Base-by-base conservation (phyloP, 30 jellyfish, hydroid and myxozoan genomes). In the Morbakka virulenta region DNA sequence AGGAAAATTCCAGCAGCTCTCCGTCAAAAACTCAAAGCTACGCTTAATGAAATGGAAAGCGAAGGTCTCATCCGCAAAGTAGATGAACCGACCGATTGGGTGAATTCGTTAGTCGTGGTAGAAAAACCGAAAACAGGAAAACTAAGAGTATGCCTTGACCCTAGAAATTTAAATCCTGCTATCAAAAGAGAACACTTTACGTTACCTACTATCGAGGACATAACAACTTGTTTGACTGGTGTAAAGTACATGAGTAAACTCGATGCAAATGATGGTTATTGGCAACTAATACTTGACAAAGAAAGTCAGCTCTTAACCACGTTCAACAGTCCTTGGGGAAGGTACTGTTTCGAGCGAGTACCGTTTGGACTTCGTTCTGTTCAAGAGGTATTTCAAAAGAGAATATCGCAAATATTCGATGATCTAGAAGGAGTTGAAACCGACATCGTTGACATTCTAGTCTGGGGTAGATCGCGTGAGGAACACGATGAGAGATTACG, bases 291-390 rank as follows among this genome's bases (percentile, higher is more conserved):
- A 2, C 34, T 75, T 23, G 89, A 77, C 64, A 57, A 62, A 64
- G 82, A 22, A 36, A 6, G 50, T 4, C 25, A 81, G 33, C 25
- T 29, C 17, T 20, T 80, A 25, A 36, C 81, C 22, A 68, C 83
- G 21, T 12, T 80, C 27, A 80, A 80, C 27, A 27, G 89, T 13
- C 92, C 92, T 63, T 14, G 41, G 25, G 92, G 87, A 22, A 69
- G 92, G 51, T 80, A 41, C 32, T 22, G 83, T n/a, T 80, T 80
- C 31, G 32, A 25, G 35, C 26, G 83, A 13, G 31, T 80, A 17
- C 87, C 92, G 2, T 71, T 67, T 52, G 80, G 87, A 50, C 69
- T 50, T 26, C 24, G 11, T n/a, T 75, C 35, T 12, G 74, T 71
- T n/a, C 84, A 47, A 34, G 57, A 41, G 17, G 57, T 41, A 6